Base-by-base conservation (phyloP, 1,140 invertebrate genomes). In the Zaprionus lachaisei region DNA sequence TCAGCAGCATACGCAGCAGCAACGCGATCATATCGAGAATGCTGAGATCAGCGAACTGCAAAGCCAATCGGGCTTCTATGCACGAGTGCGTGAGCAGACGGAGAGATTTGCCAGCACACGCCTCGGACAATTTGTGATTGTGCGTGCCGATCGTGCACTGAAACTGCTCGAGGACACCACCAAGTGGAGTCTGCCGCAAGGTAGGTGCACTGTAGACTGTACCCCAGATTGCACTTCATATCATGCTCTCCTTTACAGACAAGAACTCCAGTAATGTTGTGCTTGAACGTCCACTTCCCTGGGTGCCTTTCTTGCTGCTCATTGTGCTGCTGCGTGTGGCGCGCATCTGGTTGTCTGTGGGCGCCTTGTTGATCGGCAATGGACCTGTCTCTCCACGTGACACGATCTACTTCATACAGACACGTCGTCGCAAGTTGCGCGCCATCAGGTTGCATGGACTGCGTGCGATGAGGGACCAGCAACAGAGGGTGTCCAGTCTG, bases 141-240 rank as follows among this genome's bases (percentile, higher is more conserved):
- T 81, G 62, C 69, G 86, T 0, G 72, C 60, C 24, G 92, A 92
- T 83, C 77, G 81, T 1, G 67, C 69, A 4, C 49, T 92, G 14
- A 80, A 80, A 5, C 56, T 82, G 57, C 69, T 92, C 38, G 92
- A 92, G 72, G 83, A 92, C 22, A 92, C 91, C 12, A 81, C 91
- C 47, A 92, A 92, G 64, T 92, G 92, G 92, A 92, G 92, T 80
- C 71, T 92, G 60, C 92, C 92, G 17, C 75, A 79, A 38, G 81
- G 91, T 92, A 56, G 73, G 71, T 7, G 15, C 2, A 2, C 0
- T 28, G 2, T 20, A 14, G 14, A 44, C 22, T 22, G 22, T 28
- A 11, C 1, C 1, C 0, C 5, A 0, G 9, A 41, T 41, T 6
- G 0, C 1, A 4, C 4, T 15, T 7, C 14, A 9, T 6, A 7